Conservation (phyloP, 1,140 invertebrate genomes). For the Holotrichia oblita region DNA sequence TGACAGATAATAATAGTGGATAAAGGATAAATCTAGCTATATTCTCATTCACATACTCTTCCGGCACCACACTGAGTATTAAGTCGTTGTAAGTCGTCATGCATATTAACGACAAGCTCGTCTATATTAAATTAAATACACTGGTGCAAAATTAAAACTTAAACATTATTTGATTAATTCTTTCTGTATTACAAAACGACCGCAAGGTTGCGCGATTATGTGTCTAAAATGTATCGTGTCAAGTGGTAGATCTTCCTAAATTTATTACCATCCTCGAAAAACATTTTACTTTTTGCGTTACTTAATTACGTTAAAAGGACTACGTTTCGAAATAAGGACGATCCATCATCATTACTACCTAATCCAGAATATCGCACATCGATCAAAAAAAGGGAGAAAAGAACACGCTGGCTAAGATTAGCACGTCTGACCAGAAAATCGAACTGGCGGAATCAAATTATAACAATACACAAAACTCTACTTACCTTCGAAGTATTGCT, state of each 20-base stretch:
- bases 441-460: neutral
- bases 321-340: neutral
- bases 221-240: neutral
- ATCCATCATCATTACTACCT: neutral
- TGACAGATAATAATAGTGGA: too few species aligned
- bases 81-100: too few species aligned
- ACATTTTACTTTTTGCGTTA: slow-evolving; percentile 1
- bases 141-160: too few species aligned
- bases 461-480: neutral
- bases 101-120: too few species aligned
- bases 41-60: too few species aligned
- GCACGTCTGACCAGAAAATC: neutral
- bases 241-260: neutral
- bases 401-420: neutral
- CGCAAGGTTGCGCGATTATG: too few species aligned
- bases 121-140: too few species aligned
- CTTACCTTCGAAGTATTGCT: slow-evolving; percentile 74
- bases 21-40: too few species aligned
- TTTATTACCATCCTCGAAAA: neutral
- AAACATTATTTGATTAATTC: too few species aligned
- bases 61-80: too few species aligned
- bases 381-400: neutral
- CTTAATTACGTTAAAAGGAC: neutral
- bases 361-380: neutral
- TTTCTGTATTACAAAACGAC: too few species aligned